Conservation (phyloP, 2,113 vertebrate species). For the Albula glossodonta region DNA sequence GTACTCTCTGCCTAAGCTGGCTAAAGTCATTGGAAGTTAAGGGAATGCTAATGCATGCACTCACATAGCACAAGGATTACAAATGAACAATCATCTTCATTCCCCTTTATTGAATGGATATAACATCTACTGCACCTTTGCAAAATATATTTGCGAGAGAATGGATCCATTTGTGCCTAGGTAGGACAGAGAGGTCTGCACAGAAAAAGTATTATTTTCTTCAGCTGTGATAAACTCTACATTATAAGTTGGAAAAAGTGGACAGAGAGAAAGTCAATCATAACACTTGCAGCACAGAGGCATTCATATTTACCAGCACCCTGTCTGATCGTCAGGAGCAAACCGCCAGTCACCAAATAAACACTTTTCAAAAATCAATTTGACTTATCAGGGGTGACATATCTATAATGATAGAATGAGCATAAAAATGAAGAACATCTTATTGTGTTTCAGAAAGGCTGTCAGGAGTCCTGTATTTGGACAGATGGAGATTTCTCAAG, state of each 20-base stretch:
- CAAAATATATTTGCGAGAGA: background rate
- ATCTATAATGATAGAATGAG: slow-evolving; percentile 60
- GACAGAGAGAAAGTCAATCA: slow-evolving; percentile 48
- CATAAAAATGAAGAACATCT: slow-evolving; percentile 57
- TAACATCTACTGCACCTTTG: background rate
- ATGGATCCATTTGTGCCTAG: background rate
- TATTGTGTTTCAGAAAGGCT: slow-evolving; percentile 62
- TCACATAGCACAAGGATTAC: background rate
- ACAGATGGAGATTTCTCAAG: slow-evolving; percentile 53
- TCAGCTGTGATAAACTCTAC: slow-evolving; percentile 51
- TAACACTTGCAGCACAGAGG: slow-evolving; percentile 43
- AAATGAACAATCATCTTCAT: background rate
- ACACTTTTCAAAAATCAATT: slow-evolving; percentile 44
- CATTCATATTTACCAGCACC: slow-evolving; percentile 47
- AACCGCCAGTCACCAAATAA: slow-evolving; percentile 42
- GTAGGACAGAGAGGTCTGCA: background rate
- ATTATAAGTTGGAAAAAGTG: slow-evolving; percentile 48
- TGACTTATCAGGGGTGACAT: slow-evolving; percentile 65
- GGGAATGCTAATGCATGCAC: background rate
- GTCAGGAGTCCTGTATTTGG: slow-evolving; percentile 60
- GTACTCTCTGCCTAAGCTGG: background rate
- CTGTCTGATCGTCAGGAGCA: slow-evolving; percentile 43
- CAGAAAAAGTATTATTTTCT: slow-evolving; percentile 20
- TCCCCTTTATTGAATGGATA: background rate
- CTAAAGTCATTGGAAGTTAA: background rate